phyloP scores from a whole-genome alignment of 2,888 invertebrate species.

The Amiota minor region DNA sequence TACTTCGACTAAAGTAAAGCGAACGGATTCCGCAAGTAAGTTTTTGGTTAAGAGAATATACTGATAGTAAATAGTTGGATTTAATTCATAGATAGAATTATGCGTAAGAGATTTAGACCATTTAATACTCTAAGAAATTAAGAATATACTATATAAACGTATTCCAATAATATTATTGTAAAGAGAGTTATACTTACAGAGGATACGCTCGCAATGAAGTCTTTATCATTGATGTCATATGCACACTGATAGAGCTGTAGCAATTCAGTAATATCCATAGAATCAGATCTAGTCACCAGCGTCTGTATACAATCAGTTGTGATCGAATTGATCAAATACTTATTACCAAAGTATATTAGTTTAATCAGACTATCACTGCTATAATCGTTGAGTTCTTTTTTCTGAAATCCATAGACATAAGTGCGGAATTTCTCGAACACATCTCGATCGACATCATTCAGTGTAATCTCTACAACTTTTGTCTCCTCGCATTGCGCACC shows the following conservation, averaged over 20 bases:
- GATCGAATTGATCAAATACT: conserved; percentile 35
- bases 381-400: conserved; percentile 24
- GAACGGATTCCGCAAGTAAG: background rate
- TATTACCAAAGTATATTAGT: conserved; percentile 33
- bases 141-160: too few relatives aligned
- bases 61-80: background rate
- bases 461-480: conserved; percentile 19
- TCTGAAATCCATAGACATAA: conserved; percentile 35
- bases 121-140: too few relatives aligned
- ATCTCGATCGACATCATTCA: conserved; percentile 35
- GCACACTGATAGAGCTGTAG: conserved; percentile 35
- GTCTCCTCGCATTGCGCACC: conserved; percentile 37
- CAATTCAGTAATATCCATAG: conserved; percentile 22
- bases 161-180: too few relatives aligned
- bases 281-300: background rate
- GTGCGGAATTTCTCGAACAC: conserved; percentile 40
- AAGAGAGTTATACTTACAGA: background rate
- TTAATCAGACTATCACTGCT: conserved; percentile 22
- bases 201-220: conserved; percentile 21
- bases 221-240: conserved; percentile 17
- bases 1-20: background rate
- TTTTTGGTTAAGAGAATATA: background rate
- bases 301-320: conserved; percentile 31
- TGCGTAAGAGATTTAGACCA: background rate
- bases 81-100: background rate